Conservation (phyloP, 1,140 invertebrate species). For the Drosophila athabasca region DNA sequence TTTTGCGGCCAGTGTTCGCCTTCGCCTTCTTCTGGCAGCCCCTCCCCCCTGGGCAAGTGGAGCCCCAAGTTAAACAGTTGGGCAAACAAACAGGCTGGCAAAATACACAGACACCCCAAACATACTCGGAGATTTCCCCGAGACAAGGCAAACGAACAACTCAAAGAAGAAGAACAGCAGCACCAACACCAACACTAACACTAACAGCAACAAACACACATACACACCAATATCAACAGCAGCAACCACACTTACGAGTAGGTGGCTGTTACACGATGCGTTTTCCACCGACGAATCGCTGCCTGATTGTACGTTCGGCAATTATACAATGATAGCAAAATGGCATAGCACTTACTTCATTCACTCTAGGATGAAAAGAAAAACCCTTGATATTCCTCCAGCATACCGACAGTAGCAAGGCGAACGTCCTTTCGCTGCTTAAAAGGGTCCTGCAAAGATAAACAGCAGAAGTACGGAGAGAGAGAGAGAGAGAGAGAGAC, state of each 20-base stretch:
- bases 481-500: background rate
- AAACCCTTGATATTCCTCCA: too few species aligned
- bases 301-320: too few species aligned
- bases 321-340: too few species aligned
- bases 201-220: background rate
- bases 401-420: too few species aligned
- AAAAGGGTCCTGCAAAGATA: constrained; percentile 47
- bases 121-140: constrained; percentile 25
- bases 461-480: constrained; percentile 19
- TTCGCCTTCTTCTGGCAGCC: too few species aligned
- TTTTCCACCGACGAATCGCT: too few species aligned
- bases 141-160: constrained; percentile 20
- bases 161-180: constrained; percentile 21
- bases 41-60: constrained; percentile 24
- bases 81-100: constrained; percentile 57
- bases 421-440: too few species aligned
- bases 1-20: constrained; percentile 43
- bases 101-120: constrained; percentile 59
- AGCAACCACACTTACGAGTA: too few species aligned
- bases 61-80: constrained; percentile 70
- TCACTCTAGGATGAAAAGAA: too few species aligned
- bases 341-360: too few species aligned
- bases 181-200: background rate
- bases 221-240: background rate
- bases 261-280: too few species aligned